phyloP scores from a whole-genome alignment of 92 coral and sea anemone genomes.

The Palythoa grandis region DNA sequence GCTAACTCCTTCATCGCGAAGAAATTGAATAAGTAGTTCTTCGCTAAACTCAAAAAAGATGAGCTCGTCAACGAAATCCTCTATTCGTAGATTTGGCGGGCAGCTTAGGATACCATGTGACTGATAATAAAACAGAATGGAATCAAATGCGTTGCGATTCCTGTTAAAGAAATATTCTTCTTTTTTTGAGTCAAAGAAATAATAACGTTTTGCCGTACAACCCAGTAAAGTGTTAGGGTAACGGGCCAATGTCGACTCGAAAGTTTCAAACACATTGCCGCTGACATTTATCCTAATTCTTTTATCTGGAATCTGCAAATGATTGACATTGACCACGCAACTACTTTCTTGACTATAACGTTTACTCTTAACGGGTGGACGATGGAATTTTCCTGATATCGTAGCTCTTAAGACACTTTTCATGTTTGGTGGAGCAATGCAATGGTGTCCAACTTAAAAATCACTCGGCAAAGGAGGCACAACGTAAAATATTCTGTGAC shows the following conservation, averaged over 20 bases:
- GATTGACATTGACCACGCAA: not conserved
- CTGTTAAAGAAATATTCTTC: slow-evolving; percentile 88
- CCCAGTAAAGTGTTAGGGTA: slow-evolving; percentile 90
- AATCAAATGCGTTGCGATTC: slow-evolving; percentile 90
- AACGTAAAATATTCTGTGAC: not conserved
- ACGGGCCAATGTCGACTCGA: slow-evolving; percentile 79
- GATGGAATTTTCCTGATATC: not conserved
- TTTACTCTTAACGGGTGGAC: not conserved
- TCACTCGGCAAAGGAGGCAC: not conserved
- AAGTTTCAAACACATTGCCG: slow-evolving; percentile 84
- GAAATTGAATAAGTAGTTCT: slow-evolving; percentile 67
- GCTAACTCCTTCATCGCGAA: slow-evolving; percentile 68
- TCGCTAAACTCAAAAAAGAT: slow-evolving; percentile 82
- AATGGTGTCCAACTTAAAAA: not conserved
- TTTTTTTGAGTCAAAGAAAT: slow-evolving; percentile 70
- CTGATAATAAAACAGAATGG: slow-evolving; percentile 92
- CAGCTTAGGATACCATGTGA: slow-evolving; percentile 87
- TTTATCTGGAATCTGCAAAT: not conserved
- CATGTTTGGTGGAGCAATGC: not conserved
- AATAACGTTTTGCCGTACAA: slow-evolving; percentile 64
- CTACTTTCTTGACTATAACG: slow-evolving; percentile 8
- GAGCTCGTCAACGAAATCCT: slow-evolving; percentile 83
- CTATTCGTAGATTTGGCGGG: slow-evolving; percentile 79
- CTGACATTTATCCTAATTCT: slow-evolving; percentile 82
- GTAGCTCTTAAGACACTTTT: slow-evolving; percentile 30